Evolutionary conservation across 2,113 vertebrate species (phyloP).

Genomic region (Oreochromis niloticus): DNA sequence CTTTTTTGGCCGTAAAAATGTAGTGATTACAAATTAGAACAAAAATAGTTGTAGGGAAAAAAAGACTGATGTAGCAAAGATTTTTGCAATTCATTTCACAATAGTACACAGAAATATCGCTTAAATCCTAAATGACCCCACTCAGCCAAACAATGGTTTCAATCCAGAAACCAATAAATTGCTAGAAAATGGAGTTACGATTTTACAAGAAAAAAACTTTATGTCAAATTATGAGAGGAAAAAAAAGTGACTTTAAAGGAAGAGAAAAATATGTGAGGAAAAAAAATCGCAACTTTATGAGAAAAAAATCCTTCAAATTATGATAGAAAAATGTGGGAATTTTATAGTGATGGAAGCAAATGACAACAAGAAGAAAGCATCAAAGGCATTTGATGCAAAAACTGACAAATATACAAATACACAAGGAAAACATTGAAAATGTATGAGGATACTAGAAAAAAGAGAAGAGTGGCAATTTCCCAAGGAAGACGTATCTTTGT

Average conservation of each 20-base stretch:
- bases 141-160: rapidly evolving
- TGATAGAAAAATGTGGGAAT: neutral
- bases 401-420: neutral
- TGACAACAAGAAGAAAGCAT: neutral
- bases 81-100: rapidly evolving
- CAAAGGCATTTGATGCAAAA: rapidly evolving
- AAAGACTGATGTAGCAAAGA: rapidly evolving
- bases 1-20: rapidly evolving
- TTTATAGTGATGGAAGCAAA: neutral
- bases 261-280: neutral
- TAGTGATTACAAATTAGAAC: neutral
- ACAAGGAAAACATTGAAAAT: neutral
- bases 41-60: neutral
- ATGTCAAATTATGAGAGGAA: neutral
- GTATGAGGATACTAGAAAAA: neutral
- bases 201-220: neutral
- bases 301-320: neutral
- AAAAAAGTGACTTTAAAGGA: neutral
- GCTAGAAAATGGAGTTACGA: rapidly evolving
- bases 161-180: neutral
- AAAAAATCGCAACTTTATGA: neutral
- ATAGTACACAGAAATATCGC: neutral
- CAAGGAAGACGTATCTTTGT: rapidly evolving
- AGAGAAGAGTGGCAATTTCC: neutral
- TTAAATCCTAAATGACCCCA: neutral